Base-by-base conservation (phyloP, 2,113 vertebrate genomes). In the Loxodonta africana region DNA sequence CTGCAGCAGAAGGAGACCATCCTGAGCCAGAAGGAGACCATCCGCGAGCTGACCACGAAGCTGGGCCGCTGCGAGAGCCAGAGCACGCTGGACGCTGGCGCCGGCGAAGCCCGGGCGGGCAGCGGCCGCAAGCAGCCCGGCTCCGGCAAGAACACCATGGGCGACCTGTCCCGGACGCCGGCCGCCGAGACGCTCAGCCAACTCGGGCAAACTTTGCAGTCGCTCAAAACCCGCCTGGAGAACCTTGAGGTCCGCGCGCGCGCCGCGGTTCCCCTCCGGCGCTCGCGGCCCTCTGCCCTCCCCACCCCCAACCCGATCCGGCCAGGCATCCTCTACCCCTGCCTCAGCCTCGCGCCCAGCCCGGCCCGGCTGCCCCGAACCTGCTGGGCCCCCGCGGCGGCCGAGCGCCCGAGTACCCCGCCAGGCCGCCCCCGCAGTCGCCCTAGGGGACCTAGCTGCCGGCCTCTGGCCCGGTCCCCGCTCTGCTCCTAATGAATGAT, bases 1-100 rank as follows among this genome's bases (percentile, higher is more conserved):
- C 99, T 99, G 97, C 99, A 99, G 99, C 99, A 99, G 94, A 99
- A 99, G 96, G 99, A 99, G 98, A 99, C 99, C 97, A 99, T 99
- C 90, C 99, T 99, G 98, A 99, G 99, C 98, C 99, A 99, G 92
- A 99, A 99, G 97, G 99, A 99, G 95, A 99, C 99, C 41, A 99
- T 99, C 98, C 99, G 99, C 88, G 99, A 99, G 98, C 99, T 99
- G 97, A 99, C 99, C 80, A 98, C 99, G 84, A 99, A 99, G 96
- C 98, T 99, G 98, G 99, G 99, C 98, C 99, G 99, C 83, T 99
- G 99, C 95, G 99, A 99, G 98, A 99, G 99, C 93, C 99, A 99
- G 98, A 99, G 99, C 89, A 93, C 98, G 57, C 98, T 99, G 86
- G 99, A 99, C 94, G 10, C 67, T 28, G 96, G 62, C 81, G 98